phyloP scores from a whole-genome alignment of 2,797 vertebrate genomes.

The Sebastes dallii region DNA sequence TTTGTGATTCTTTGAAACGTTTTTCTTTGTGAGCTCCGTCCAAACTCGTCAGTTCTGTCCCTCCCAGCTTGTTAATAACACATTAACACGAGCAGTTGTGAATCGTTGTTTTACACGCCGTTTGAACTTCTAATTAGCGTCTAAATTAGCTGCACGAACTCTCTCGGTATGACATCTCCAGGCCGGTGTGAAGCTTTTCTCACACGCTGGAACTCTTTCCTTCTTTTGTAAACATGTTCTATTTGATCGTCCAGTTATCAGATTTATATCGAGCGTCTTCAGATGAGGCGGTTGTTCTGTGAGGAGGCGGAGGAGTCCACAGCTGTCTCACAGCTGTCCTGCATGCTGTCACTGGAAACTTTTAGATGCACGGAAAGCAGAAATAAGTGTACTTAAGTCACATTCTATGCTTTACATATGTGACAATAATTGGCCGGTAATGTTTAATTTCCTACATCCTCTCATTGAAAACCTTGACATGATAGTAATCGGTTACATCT shows the following conservation, averaged over 20 bases:
- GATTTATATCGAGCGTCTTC: conserved; percentile 61
- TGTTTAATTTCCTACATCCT: background rate
- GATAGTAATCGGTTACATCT: conserved; percentile 4
- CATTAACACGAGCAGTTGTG: conserved; percentile 72
- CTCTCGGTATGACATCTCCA: conserved; percentile 50
- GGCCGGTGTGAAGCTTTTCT: conserved; percentile 46
- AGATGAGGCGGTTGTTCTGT: conserved; percentile 46
- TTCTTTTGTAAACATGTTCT: conserved; percentile 79
- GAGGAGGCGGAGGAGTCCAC: conserved; percentile 39
- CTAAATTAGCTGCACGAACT: conserved; percentile 77
- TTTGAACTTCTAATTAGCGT: conserved; percentile 75
- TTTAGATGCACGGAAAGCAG: conserved; percentile 35
- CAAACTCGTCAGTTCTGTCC: conserved; percentile 74
- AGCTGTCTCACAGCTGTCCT: conserved; percentile 79
- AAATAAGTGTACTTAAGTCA: conserved; percentile 40
- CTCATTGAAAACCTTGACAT: background rate
- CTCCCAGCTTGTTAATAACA: conserved; percentile 79
- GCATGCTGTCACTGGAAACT: conserved; percentile 53
- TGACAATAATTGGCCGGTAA: background rate
- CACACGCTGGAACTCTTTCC: conserved; percentile 49
- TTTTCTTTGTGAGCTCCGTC: conserved; percentile 70
- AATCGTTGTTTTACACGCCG: conserved; percentile 78
- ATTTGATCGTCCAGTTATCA: conserved; percentile 76
- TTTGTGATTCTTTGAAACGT: conserved; percentile 47
- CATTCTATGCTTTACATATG: background rate